A percentile compares a stretch with the other conserved stretches of the same genome.
Evolutionary conservation across 2,113 vertebrate species (phyloP).

Genomic region (Oncorhynchus mykiss): DNA sequence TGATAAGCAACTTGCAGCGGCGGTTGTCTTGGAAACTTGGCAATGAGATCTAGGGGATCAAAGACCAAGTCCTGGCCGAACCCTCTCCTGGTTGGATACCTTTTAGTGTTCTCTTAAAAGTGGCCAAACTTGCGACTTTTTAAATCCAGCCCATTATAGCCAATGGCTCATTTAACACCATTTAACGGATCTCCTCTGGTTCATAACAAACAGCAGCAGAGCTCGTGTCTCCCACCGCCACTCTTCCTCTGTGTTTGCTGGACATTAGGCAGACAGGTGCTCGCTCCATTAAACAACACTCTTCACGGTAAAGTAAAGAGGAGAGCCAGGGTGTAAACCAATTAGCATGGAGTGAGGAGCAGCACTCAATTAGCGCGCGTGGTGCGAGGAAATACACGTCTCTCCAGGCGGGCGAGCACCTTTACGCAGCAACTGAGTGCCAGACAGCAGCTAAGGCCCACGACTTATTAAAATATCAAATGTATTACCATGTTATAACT

Average conservation of each 20-base stretch:
- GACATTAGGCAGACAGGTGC: conserved; percentile 86
- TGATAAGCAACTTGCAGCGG: conserved; percentile 76
- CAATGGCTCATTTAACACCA: conserved; percentile 82
- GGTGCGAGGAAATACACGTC: conserved; percentile 49
- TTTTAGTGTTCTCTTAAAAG: not conserved
- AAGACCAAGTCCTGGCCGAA: conserved; percentile 67
- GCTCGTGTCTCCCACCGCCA: conserved; percentile 35
- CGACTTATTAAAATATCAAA: too few species aligned
- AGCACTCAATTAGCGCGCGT: conserved; percentile 85
- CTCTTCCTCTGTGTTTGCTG: conserved; percentile 74
- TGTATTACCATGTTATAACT: too few species aligned
- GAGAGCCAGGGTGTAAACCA: conserved; percentile 85
- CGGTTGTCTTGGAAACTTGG: conserved; percentile 85
- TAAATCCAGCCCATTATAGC: conserved; percentile 53
- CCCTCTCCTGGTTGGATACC: conserved; percentile 1
- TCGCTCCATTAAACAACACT: conserved; percentile 89
- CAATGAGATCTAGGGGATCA: conserved; percentile 72
- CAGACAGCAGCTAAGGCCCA: too few species aligned
- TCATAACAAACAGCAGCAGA: conserved; percentile 40
- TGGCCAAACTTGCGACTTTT: not conserved
- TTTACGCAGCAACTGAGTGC: too few species aligned
- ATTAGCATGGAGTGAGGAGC: conserved; percentile 87
- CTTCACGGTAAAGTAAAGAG: conserved; percentile 88
- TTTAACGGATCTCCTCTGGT: conserved; percentile 57
- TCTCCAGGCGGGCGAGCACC: too few species aligned